Evolutionary conservation across 1,140 invertebrate species (phyloP).

Genomic region (Heliconius eleuchia): DNA sequence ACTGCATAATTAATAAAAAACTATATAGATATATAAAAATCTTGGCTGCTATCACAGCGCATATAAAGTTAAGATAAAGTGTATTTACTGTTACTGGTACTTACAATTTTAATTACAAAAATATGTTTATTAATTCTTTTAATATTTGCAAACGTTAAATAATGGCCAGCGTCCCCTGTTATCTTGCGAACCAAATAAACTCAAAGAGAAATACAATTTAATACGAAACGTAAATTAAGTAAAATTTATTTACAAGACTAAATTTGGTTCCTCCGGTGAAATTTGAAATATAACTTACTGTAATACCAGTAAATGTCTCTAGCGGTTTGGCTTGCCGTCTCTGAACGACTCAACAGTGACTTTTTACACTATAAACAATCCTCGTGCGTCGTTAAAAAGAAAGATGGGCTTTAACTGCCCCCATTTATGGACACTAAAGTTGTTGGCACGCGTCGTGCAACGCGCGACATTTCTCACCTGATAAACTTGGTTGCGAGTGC

Average conservation of each 20-base stretch:
- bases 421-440: conserved; percentile 74
- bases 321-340: conserved; percentile 46
- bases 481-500: conserved; percentile 45
- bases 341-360: conserved; percentile 46
- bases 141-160: background rate
- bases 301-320: conserved; percentile 66
- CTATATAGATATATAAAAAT: background rate
- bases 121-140: conserved; percentile 4
- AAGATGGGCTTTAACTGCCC: conserved; percentile 75
- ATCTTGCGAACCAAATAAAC: background rate
- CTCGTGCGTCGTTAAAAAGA: conserved; percentile 73
- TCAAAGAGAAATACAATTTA: background rate
- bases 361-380: conserved; percentile 79
- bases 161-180: background rate
- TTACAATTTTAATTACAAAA: background rate
- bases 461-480: conserved; percentile 63
- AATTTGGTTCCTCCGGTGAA: background rate
- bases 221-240: background rate
- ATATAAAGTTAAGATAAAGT: background rate
- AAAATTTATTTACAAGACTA: background rate
- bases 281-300: conserved; percentile 17
- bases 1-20: conserved; percentile 1
- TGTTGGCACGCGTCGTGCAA: conserved; percentile 61
- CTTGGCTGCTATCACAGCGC: background rate
- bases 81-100: background rate